These are phyloP conservation scores for Dinomys branickii DNA, from an alignment of 2,113 vertebrate genomes.

Conservation along the genomic window DNA sequence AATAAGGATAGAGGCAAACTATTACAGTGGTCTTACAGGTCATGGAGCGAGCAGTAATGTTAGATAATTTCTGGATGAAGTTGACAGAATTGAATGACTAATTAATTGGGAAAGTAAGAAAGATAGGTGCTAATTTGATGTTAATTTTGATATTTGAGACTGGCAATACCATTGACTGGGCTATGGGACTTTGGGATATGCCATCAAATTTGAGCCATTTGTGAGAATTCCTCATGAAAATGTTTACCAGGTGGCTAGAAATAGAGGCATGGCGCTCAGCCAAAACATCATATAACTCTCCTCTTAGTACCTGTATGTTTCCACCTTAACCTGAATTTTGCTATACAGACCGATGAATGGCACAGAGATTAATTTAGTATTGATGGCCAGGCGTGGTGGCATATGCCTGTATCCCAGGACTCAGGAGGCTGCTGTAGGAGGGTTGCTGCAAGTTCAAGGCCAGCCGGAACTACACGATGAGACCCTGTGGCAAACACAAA, in stretches of 20 bases:
- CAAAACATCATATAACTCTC: not conserved
- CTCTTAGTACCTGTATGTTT: not conserved
- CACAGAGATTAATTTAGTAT: not conserved
- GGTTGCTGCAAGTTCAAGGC: not conserved
- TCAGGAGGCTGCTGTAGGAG: not conserved
- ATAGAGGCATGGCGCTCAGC: not conserved
- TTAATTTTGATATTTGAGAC: conserved; percentile 10
- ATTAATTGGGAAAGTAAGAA: not conserved
- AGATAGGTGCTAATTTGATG: not conserved
- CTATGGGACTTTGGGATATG: not conserved
- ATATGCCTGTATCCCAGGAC: not conserved
- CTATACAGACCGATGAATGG: not conserved
- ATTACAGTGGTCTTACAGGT: not conserved
- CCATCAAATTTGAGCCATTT: not conserved
- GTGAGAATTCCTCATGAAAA: not conserved
- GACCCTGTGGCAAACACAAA: not conserved
- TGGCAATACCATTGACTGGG: not conserved
- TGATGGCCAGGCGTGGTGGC: not conserved
- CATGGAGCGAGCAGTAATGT: not conserved
- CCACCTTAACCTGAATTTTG: not conserved
- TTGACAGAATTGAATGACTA: not conserved
- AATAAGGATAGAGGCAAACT: not conserved
- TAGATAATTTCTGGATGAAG: conserved; percentile 12
- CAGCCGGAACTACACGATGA: not conserved
- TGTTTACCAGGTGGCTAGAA: not conserved